These are phyloP conservation scores for Tinamus major DNA, from an alignment of 2,797 vertebrate genomes.

Conservation along the genomic window DNA sequence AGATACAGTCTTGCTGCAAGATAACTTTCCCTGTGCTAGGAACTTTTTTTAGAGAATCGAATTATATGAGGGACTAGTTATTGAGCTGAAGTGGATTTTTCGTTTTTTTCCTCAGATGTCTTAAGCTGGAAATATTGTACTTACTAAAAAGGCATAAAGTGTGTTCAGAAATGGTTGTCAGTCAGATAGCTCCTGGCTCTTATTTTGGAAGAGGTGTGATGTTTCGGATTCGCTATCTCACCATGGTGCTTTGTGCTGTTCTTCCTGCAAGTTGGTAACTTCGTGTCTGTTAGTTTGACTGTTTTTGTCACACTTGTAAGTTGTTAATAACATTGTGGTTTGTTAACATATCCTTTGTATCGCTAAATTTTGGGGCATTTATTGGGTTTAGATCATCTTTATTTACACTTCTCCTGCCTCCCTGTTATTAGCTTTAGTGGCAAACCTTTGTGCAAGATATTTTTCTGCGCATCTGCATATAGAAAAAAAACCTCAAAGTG, in stretches of 20 bases:
- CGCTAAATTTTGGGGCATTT: neutral
- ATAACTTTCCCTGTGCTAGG: neutral
- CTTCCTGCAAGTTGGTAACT: neutral
- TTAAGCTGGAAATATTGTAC: neutral
- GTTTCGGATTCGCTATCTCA: neutral
- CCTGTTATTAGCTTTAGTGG: neutral
- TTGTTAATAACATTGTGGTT: neutral
- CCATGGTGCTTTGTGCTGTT: neutral
- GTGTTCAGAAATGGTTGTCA: neutral
- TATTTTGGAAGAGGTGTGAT: neutral
- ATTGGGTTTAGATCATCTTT: neutral
- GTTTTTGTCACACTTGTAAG: neutral
- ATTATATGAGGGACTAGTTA: neutral
- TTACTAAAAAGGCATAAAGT: neutral
- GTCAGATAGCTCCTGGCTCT: neutral
- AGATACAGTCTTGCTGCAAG: neutral
- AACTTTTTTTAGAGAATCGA: neutral
- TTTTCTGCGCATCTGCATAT: neutral
- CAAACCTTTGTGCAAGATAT: neutral
- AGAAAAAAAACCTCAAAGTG: no score
- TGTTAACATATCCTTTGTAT: neutral
- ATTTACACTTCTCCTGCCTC: neutral
- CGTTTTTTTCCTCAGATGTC: neutral
- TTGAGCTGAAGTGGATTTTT: neutral
- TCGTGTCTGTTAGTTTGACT: neutral